A percentile compares a stretch with the other conserved stretches of the same genome.
Evolutionary conservation across 2,113 vertebrate species (phyloP).

Genomic region (Otis tarda): DNA sequence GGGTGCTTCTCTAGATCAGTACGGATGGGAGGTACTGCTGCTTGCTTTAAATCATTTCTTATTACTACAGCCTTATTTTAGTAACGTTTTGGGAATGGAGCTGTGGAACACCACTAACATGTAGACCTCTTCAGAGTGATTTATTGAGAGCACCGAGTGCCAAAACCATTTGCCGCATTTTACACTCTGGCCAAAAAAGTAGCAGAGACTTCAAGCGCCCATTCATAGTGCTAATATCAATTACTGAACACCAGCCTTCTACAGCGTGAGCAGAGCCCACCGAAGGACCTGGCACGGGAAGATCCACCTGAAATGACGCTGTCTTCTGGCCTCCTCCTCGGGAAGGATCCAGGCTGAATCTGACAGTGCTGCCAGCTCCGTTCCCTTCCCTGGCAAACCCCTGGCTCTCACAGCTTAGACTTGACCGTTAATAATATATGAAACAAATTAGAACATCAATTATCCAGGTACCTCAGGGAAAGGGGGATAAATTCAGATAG

Average conservation of each 20-base stretch:
- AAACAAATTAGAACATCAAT: not conserved
- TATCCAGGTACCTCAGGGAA: not conserved
- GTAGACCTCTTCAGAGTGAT: slow-evolving; percentile 24
- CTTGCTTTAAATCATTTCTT: not conserved
- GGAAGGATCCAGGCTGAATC: accelerated
- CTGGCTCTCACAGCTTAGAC: not conserved
- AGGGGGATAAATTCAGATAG: not conserved
- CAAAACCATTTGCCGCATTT: slow-evolving; percentile 32
- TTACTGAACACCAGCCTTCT: not conserved
- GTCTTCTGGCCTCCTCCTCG: accelerated
- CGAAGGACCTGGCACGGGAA: not conserved
- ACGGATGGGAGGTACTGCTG: not conserved
- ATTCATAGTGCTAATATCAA: not conserved
- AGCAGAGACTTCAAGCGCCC: slow-evolving; percentile 4
- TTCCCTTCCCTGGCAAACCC: not conserved
- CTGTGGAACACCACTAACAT: not conserved
- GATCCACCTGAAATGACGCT: not conserved
- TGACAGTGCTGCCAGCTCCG: not conserved
- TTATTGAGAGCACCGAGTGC: not conserved
- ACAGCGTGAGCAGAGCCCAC: not conserved
- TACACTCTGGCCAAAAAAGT: slow-evolving; percentile 3
- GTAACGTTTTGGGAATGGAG: not conserved
- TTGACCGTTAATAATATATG: not conserved
- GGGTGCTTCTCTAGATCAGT: not conserved
- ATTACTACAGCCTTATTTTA: not conserved